These are phyloP conservation scores for Allobates femoralis DNA, from an alignment of 2,797 vertebrate species.

Conservation along the genomic window DNA sequence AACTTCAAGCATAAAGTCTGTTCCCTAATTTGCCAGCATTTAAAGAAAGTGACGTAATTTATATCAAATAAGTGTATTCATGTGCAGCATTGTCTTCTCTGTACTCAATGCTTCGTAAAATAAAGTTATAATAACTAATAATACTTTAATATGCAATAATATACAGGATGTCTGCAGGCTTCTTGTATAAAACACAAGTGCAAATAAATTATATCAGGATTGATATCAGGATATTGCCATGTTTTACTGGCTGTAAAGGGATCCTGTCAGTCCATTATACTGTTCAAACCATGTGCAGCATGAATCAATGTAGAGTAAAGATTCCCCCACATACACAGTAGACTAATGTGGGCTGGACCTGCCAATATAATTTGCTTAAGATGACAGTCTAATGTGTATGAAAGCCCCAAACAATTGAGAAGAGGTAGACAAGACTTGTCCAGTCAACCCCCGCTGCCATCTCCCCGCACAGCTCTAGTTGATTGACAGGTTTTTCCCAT, in stretches of 20 bases:
- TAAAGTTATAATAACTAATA: not conserved
- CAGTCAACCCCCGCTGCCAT: too few relatives aligned
- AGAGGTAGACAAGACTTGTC: too few relatives aligned
- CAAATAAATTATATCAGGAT: not conserved
- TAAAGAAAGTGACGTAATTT: not conserved
- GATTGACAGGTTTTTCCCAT: too few relatives aligned
- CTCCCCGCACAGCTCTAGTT: too few relatives aligned
- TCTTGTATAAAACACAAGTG: not conserved
- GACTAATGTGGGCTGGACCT: too few relatives aligned
- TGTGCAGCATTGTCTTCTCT: not conserved
- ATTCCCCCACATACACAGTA: too few relatives aligned
- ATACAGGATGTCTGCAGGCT: not conserved
- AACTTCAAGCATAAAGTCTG: not conserved
- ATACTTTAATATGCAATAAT: not conserved
- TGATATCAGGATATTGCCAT: not conserved
- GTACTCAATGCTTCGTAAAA: not conserved
- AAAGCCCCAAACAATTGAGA: too few relatives aligned
- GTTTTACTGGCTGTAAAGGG: not conserved
- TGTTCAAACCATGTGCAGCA: too few relatives aligned
- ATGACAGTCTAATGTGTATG: too few relatives aligned
- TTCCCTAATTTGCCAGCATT: slow-evolving; percentile 18
- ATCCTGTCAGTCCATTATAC: too few relatives aligned
- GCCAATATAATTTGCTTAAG: too few relatives aligned
- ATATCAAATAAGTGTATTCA: slow-evolving; percentile 21
- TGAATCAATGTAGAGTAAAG: too few relatives aligned